Evolutionary conservation across 2,113 vertebrate species (phyloP).

Genomic region (Capreolus pygargus): DNA sequence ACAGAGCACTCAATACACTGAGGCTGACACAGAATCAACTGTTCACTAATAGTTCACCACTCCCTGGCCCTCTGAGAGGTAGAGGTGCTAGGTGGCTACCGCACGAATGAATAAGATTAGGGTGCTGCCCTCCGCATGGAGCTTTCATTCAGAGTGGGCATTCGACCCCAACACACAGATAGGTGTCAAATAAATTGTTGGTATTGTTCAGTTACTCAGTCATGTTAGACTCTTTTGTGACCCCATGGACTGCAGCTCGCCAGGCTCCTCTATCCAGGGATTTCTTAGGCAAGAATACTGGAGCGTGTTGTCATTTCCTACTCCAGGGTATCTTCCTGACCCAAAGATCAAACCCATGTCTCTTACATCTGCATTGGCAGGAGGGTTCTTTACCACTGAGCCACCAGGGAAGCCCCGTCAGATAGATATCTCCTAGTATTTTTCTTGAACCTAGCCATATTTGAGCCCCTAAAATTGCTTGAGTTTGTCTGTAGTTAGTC

Average conservation of each 20-base stretch:
- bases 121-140: neutral
- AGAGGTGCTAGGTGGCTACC: fast-evolving
- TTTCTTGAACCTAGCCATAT: neutral
- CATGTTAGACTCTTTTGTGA: neutral
- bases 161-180: neutral
- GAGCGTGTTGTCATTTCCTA: neutral
- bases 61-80: neutral
- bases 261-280: neutral
- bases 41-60: neutral
- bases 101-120: neutral
- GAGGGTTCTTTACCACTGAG: neutral
- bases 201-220: neutral
- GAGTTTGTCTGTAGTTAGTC: neutral
- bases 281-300: neutral
- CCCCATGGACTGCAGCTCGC: neutral
- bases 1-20: neutral
- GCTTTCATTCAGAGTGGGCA: neutral
- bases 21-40: neutral
- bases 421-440: neutral
- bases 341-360: neutral
- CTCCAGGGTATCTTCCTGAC: neutral
- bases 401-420: fast-evolving
- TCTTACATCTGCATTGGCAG: neutral
- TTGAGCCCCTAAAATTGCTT: neutral
- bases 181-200: neutral